Evolutionary conservation across 2,113 vertebrate genomes (phyloP).

Genomic region (Phycodurus eques): DNA sequence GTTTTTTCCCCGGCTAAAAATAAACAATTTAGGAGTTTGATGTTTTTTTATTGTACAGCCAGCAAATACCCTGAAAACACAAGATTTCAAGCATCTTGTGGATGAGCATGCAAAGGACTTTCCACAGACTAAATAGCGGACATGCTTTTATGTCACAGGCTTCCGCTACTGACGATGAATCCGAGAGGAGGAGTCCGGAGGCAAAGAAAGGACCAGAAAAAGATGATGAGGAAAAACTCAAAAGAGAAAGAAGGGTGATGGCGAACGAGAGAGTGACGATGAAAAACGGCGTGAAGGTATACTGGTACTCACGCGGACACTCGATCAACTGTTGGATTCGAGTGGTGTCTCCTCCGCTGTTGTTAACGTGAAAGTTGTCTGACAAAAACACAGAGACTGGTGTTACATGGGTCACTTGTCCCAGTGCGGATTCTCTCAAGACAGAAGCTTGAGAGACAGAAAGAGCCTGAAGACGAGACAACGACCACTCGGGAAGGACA

Average conservation of each 20-base stretch:
- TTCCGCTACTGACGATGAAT: neutral
- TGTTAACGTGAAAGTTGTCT: slow-evolving; percentile 97
- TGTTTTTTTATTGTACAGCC: too few species aligned
- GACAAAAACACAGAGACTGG: slow-evolving; percentile 85
- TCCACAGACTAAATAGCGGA: neutral
- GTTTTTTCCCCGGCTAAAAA: too few species aligned
- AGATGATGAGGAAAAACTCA: neutral
- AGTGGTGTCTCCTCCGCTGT: slow-evolving; percentile 93
- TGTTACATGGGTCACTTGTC: slow-evolving; percentile 50
- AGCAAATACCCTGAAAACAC: neutral
- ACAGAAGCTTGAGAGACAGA: neutral
- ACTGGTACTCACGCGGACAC: slow-evolving; percentile 92
- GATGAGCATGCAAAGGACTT: neutral
- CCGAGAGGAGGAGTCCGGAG: neutral
- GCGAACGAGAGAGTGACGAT: neutral
- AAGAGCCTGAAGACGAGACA: neutral
- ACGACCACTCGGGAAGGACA: neutral
- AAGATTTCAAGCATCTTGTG: neutral
- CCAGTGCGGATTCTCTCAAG: neutral
- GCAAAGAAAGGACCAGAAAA: neutral
- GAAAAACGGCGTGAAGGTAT: slow-evolving; percentile 6
- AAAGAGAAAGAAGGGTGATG: neutral
- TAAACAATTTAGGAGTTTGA: too few species aligned
- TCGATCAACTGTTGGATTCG: slow-evolving; percentile 95
- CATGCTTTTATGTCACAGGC: neutral